These are phyloP conservation scores for Pipistrellus pygmaeus DNA, from an alignment of 2,797 vertebrate genomes.

Conservation along the genomic window DNA sequence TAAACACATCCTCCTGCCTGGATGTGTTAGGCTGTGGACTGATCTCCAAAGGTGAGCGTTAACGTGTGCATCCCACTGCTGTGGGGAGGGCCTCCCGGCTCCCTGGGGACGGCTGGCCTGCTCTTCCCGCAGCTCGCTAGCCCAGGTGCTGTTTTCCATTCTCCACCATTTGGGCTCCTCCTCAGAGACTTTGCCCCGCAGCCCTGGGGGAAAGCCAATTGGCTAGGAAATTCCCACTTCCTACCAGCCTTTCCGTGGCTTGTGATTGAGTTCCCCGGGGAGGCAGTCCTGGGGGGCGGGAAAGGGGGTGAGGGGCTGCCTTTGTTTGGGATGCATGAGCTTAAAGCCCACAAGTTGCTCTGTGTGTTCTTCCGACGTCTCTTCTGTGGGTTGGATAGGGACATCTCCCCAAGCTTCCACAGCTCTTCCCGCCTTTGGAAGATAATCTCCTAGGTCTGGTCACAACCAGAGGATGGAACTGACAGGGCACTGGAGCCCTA, in stretches of 20 bases:
- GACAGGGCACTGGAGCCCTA: not conserved
- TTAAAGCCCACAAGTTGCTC: not conserved
- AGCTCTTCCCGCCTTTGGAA: not conserved
- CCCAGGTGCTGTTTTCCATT: not conserved
- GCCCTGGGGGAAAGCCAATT: not conserved
- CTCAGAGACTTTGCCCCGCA: not conserved
- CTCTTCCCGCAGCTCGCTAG: not conserved
- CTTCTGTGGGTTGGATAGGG: not conserved
- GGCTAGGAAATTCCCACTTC: conserved; percentile 10
- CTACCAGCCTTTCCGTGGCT: not conserved
- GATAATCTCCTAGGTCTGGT: not conserved
- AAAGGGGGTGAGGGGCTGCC: not conserved
- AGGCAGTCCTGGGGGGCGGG: not conserved
- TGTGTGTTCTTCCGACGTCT: not conserved
- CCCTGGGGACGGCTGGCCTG: not conserved
- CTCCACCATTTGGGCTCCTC: not conserved
- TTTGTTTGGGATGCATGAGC: not conserved
- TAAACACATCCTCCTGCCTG: not conserved
- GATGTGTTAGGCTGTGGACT: not conserved
- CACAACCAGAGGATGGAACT: not conserved
- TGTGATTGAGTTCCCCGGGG: not conserved
- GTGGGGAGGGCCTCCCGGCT: not conserved
- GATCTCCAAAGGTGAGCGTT: not conserved
- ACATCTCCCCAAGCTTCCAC: not conserved
- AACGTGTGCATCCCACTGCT: not conserved